These are phyloP conservation scores for Rhinopomastus cyanomelas DNA, from an alignment of 2,113 vertebrate species.

Conservation along the genomic window DNA sequence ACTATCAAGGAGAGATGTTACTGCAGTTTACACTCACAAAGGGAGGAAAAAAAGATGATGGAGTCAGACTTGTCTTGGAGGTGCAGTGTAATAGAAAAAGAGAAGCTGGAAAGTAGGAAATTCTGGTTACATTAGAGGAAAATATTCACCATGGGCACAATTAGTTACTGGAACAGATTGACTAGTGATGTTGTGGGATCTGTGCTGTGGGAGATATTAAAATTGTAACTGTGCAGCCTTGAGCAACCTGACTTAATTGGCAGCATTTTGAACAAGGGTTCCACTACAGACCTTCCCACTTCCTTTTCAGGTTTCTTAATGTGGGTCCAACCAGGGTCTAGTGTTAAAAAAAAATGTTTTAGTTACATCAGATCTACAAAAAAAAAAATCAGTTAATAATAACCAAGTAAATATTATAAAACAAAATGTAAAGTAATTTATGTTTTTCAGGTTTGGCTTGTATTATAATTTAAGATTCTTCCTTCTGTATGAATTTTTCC, in stretches of 20 bases:
- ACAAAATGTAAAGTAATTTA: background rate
- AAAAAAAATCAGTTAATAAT: background rate
- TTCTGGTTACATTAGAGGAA: background rate
- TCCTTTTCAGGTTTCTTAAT: background rate
- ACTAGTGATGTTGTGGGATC: background rate
- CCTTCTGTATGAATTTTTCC: background rate
- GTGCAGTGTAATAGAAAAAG: background rate
- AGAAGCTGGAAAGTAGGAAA: background rate
- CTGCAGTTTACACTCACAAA: background rate
- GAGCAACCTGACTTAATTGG: background rate
- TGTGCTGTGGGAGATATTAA: background rate
- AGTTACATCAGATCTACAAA: background rate
- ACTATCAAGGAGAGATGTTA: background rate
- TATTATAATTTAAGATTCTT: background rate
- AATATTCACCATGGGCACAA: background rate
- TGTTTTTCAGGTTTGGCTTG: background rate
- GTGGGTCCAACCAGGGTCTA: background rate
- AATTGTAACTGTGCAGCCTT: background rate
- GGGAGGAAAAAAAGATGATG: background rate
- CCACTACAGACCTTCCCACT: fast-evolving
- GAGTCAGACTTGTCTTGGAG: background rate
- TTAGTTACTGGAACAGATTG: background rate
- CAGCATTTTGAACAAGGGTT: background rate
- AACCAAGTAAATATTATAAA: background rate
- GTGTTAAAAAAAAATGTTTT: background rate